Evolutionary conservation across 2,113 vertebrate species (phyloP), one percentile per base, ranked within the genome.

Genomic region (Dipodomys ordii): DNA sequence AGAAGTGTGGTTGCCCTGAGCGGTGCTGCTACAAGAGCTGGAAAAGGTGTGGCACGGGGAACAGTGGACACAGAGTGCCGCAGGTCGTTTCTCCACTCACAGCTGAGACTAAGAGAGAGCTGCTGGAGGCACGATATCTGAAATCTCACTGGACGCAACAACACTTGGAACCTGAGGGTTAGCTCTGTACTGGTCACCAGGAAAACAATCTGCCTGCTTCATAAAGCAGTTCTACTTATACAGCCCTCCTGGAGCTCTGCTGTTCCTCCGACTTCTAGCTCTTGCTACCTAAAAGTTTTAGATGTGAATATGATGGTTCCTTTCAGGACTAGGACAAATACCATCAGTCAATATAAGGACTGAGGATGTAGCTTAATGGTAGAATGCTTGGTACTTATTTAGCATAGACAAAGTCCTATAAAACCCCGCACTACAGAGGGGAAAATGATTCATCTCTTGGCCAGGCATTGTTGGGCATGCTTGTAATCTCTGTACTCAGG

Each of bases 271-370:
- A 25, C 27, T 81, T 67, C 53, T 20, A 32, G 32, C 62, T 72
- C 77, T 28, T 71, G 83, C 72, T 87, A 39, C 90, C 77, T 93
- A 8, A 60, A 35, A 49, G 25, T 77, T 86, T 2, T 88, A 67
- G 46, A 25, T 64, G 19, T 23, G 44, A 71, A 94, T 88, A 16
- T 91, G 73, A 85, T 65, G n/a, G 28, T 44, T 83, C 18, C 90
- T 97, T 82, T 82, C 23, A 77, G 67, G 69, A 86, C n/a, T 57
- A 83, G 80, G 65, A 93, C 16, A 88, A 83, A 88, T 92, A 39
- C 2, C 85, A 64, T 81, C 83, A 64, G 8, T 83, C 92, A 57
- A 13, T 57, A 18, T 9, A 64, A 25, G 62, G 62, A 25, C 20
- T 64, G 23, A 25, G 62, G 62, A 64, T 64, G 62, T 64, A 64